A percentile compares a stretch with the other conserved stretches of the same genome.
Evolutionary conservation across 1,140 invertebrate species (phyloP).

Genomic region (Phthorimaea operculella): DNA sequence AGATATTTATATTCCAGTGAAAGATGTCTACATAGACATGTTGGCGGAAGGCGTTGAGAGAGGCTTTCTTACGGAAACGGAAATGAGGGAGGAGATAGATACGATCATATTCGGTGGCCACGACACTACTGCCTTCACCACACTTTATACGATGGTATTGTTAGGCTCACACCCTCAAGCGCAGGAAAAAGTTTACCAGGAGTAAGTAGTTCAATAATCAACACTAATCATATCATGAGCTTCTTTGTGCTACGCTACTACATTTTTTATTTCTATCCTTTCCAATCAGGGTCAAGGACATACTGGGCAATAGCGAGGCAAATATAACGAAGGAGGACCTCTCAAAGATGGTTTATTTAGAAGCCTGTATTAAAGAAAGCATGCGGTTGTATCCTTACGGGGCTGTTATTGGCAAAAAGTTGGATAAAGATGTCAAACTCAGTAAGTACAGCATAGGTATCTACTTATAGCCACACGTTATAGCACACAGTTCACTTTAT

Average conservation of each 20-base stretch:
- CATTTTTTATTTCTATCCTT: no score
- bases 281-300: neutral
- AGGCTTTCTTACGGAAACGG: constrained; percentile 21
- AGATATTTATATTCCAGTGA: no score
- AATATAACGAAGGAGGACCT: constrained; percentile 61
- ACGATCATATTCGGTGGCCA: constrained; percentile 29
- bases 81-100: constrained; percentile 30
- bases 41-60: neutral
- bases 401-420: constrained; percentile 60
- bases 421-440: constrained; percentile 20
- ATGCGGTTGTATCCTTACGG: constrained; percentile 70
- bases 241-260: no score
- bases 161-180: constrained; percentile 29
- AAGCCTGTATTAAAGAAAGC: constrained; percentile 74
- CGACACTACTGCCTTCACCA: constrained; percentile 23
- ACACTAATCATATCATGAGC: no score
- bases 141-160: constrained; percentile 15
- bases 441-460: constrained; percentile 10
- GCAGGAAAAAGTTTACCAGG: constrained; percentile 26
- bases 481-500: no score
- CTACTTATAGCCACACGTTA: no score
- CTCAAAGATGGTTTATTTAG: constrained; percentile 69
- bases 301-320: constrained; percentile 11
- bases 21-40: no score
- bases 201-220: no score